phyloP scores from a whole-genome alignment of 1,140 invertebrate species.

The Chrysomallon squamiferum region DNA sequence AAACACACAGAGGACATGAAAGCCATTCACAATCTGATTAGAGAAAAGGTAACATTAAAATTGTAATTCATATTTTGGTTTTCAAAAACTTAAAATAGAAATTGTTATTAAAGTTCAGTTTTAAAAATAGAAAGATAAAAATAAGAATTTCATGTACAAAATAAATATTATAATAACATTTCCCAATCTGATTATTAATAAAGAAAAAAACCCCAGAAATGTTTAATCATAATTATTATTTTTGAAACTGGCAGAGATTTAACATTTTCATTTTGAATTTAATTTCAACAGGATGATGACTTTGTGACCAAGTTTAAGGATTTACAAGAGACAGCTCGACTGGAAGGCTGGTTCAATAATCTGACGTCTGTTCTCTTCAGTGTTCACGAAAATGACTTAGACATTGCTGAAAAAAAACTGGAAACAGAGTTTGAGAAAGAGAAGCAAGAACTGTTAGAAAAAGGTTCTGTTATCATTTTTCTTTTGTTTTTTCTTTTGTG shows the following conservation, averaged over 20 bases:
- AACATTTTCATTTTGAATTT: too few relatives aligned
- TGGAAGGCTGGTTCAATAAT: conserved; percentile 48
- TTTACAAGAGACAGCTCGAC: conserved; percentile 24
- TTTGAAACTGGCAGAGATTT: too few relatives aligned
- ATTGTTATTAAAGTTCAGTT: too few relatives aligned
- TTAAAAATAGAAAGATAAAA: too few relatives aligned
- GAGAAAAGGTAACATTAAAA: conserved; percentile 29
- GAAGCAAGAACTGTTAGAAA: conserved; percentile 16
- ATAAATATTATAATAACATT: too few relatives aligned
- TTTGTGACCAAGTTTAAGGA: conserved; percentile 29
- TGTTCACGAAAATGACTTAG: conserved; percentile 5
- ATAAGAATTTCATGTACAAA: too few relatives aligned
- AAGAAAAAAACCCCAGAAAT: too few relatives aligned
- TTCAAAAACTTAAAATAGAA: not conserved
- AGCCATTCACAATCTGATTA: conserved; percentile 29
- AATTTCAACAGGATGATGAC: conserved; percentile 24
- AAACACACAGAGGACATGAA: conserved; percentile 39
- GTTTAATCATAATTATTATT: too few relatives aligned
- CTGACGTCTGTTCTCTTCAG: conserved; percentile 37
- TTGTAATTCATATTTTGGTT: not conserved
- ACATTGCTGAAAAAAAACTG: conserved; percentile 9
- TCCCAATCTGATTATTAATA: too few relatives aligned
- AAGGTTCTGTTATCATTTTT: conserved; percentile 10
- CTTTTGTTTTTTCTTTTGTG: too few relatives aligned
- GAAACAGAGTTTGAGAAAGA: conserved; percentile 16